Evolutionary conservation across 2,797 vertebrate genomes (phyloP).

Genomic region (Sebastes itinus): DNA sequence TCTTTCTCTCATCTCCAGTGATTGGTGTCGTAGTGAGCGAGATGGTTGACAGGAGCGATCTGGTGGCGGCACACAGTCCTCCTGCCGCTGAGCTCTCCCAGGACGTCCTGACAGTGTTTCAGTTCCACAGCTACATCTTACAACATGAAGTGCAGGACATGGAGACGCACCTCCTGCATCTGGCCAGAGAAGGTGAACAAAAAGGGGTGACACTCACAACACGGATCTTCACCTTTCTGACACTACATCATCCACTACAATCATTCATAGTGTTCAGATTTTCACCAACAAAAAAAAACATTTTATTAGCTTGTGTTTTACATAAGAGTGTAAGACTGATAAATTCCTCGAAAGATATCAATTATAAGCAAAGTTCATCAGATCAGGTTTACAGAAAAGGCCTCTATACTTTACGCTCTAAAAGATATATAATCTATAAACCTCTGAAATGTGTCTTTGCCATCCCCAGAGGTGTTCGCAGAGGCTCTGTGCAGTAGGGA

Average conservation of each 20-base stretch:
- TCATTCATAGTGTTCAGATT: neutral
- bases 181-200: conserved; percentile 89
- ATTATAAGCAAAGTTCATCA: neutral
- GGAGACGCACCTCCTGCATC: conserved; percentile 87
- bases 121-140: conserved; percentile 90
- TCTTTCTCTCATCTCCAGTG: conserved; percentile 73
- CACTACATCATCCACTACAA: neutral
- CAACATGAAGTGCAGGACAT: conserved; percentile 88
- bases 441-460: neutral
- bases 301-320: neutral
- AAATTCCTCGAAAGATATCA: neutral
- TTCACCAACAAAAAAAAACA: neutral
- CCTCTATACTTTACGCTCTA: neutral
- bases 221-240: neutral
- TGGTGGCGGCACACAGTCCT: conserved; percentile 70
- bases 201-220: neutral
- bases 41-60: conserved; percentile 89
- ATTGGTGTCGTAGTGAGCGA: conserved; percentile 89
- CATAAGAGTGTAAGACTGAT: neutral
- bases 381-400: neutral
- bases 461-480: conserved; percentile 81
- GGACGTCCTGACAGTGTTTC: conserved; percentile 93
- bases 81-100: conserved; percentile 80
- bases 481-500: conserved; percentile 85
- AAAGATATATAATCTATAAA: neutral